Base-by-base conservation (phyloP, 2,113 vertebrate species). In the Tetrax tetrax region DNA sequence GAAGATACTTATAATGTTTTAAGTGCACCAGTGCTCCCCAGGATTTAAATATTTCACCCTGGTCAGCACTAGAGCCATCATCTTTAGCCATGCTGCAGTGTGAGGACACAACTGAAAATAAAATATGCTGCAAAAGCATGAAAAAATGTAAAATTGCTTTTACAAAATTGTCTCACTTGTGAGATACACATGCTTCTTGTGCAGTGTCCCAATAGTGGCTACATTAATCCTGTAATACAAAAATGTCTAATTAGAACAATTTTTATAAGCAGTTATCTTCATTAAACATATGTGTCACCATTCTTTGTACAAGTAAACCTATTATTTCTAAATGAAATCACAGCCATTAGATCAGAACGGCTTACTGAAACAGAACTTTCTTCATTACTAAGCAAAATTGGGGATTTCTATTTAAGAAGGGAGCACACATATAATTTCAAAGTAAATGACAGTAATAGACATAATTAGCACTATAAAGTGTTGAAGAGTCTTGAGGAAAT, bases 221-320 rank as follows among this genome's bases (percentile, higher is more conserved):
- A 56, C 71, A 96, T 95, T 97, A 97, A 97, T 98, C 78, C 97
- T 93, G 95, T 96, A 97, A 97, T 92, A 95, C 47, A 97, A 98
- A 98, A 98, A 96, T 96, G 98, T 97, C 97, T 99, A 98, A 99
- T 99, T 99, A 98, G 83, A 98, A 96, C 75, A 95, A 98, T 96
- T 97, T 96, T 97, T 97, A 99, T 98, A 98, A 98, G 97, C 97
- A 98, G 98, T 98, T 99, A 98, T 99, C 98, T 98, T 90, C 96
- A 97, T 98, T 98, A 98, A 99, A 98, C 98, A 99, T 98, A 98
- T 97, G 97, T 98, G 98, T 97, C 97, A 97, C 91, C 72, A 97
- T 96, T 98, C 97, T 96, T 97, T 95, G 76, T 93, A 90, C 61
- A 96, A 97, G 72, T 96, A 98, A 98, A 98, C 87, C 71, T 97